These are phyloP conservation scores for Coluber constrictor DNA, from an alignment of 2,797 vertebrate species.

Conservation along the genomic window DNA sequence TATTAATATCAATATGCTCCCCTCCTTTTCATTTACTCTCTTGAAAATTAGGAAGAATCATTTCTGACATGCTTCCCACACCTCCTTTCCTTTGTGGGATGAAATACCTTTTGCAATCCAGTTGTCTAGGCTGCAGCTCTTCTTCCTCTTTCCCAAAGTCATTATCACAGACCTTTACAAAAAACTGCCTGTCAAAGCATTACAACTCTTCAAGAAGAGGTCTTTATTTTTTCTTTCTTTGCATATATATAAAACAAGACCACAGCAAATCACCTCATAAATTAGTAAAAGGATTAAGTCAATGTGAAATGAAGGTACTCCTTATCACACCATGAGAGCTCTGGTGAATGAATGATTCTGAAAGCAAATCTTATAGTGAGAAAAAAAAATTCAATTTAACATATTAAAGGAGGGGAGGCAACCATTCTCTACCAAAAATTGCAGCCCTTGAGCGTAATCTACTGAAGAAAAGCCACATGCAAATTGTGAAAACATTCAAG, in stretches of 20 bases:
- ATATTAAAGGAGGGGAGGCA: background rate
- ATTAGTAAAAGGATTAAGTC: background rate
- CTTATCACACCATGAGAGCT: background rate
- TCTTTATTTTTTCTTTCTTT: background rate
- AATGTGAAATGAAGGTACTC: background rate
- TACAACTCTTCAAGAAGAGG: background rate
- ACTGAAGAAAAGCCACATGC: background rate
- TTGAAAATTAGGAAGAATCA: background rate
- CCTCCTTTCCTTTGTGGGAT: background rate
- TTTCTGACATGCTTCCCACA: background rate
- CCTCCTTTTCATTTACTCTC: background rate
- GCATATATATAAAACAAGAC: background rate
- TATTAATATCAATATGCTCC: background rate
- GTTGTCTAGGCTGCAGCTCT: background rate
- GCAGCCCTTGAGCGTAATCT: background rate
- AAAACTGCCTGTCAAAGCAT: background rate
- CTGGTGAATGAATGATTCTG: background rate
- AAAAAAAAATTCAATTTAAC: background rate
- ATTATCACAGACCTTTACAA: background rate
- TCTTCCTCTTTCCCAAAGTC: background rate
- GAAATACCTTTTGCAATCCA: background rate
- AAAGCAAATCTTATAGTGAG: background rate
- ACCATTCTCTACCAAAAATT: background rate
- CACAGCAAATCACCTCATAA: background rate
- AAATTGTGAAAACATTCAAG: background rate